Conservation (phyloP, 2,113 vertebrate genomes). For the Microtus pennsylvanicus region DNA sequence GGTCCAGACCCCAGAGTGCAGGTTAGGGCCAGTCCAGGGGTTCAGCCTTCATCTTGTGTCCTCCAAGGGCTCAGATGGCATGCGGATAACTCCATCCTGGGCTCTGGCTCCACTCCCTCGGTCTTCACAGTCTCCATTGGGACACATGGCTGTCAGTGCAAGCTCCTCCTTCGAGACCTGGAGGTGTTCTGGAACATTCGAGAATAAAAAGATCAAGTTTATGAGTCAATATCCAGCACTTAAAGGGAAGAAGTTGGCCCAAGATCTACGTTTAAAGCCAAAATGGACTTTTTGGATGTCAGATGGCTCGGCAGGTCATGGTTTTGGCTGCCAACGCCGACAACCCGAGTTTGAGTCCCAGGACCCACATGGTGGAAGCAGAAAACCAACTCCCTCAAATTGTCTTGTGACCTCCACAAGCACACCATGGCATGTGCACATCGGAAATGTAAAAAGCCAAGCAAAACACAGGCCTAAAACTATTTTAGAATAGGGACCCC, state of each 20-base stretch:
- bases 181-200: slow-evolving; percentile 73
- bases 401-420: background rate
- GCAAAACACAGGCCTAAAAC: background rate
- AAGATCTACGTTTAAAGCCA: background rate
- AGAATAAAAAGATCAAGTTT: slow-evolving; percentile 28
- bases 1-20: background rate
- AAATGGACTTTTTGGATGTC: background rate
- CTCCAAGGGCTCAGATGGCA: background rate
- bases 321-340: background rate
- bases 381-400: background rate
- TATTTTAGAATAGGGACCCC: background rate
- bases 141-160: slow-evolving; percentile 81
- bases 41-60: background rate
- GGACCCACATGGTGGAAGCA: background rate
- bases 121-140: slow-evolving; percentile 82
- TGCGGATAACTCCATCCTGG: background rate
- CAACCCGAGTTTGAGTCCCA: background rate
- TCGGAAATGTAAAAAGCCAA: background rate
- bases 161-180: slow-evolving; percentile 81
- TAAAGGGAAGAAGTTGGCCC: background rate
- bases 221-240: background rate
- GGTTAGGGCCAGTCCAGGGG: background rate
- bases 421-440: background rate
- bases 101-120: background rate
- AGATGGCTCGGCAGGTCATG: background rate